Evolutionary conservation across 2,113 vertebrate species (phyloP).

Genomic region (Eudyptes chrysolophus): DNA sequence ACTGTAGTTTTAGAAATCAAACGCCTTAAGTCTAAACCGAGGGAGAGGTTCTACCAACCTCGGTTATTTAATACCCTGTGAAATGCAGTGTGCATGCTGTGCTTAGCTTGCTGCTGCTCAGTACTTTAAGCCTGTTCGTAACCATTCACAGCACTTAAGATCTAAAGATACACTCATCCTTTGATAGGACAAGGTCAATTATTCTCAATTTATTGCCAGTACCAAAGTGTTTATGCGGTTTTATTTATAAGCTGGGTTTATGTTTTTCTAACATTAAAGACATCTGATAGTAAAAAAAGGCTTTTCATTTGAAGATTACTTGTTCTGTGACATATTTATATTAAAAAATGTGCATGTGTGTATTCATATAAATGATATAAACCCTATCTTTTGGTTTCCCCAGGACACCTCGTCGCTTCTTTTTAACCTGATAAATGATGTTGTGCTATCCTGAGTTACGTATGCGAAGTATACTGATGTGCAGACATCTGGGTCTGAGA

Average conservation of each 20-base stretch:
- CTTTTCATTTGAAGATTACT: conserved; percentile 51
- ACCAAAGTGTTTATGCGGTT: conserved; percentile 54
- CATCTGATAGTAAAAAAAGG: conserved; percentile 42
- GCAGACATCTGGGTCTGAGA: neutral
- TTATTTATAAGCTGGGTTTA: conserved; percentile 67
- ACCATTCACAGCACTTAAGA: conserved; percentile 42
- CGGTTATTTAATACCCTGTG: neutral
- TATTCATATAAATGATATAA: conserved; percentile 1
- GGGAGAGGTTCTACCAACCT: conserved; percentile 1
- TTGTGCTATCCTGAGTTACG: neutral
- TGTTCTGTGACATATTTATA: conserved; percentile 42
- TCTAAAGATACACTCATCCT: conserved; percentile 71
- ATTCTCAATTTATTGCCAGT: conserved; percentile 66
- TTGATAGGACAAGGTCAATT: conserved; percentile 74
- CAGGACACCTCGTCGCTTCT: neutral
- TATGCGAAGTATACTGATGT: neutral
- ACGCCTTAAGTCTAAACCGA: neutral
- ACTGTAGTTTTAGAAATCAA: conserved; percentile 45
- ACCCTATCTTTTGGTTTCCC: neutral
- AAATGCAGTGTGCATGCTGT: conserved; percentile 29
- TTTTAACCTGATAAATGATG: neutral
- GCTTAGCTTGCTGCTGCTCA: conserved; percentile 23
- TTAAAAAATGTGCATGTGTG: neutral
- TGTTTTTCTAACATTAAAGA: conserved; percentile 51
- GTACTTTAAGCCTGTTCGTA: conserved; percentile 48